Evolutionary conservation across 2,113 vertebrate species (phyloP).

Genomic region (Syrmaticus mikado): DNA sequence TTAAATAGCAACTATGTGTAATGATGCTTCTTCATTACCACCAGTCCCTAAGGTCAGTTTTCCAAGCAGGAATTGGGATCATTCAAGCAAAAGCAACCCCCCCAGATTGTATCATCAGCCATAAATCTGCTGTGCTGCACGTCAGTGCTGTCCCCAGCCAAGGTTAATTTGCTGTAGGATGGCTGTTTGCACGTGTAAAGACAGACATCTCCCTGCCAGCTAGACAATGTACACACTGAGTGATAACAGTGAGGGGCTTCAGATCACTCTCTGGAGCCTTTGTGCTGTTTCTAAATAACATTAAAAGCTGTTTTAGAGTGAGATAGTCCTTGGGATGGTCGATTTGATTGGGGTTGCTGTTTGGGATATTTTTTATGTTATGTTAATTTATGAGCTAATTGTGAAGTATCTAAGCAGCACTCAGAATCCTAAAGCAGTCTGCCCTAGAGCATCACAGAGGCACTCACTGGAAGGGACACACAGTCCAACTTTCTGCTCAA

Average conservation of each 20-base stretch:
- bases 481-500: fast-evolving
- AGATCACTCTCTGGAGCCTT: background rate
- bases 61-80: background rate
- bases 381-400: background rate
- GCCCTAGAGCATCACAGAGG: background rate
- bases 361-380: background rate
- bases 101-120: background rate
- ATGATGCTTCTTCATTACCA: background rate
- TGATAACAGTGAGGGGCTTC: background rate
- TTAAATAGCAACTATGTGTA: background rate
- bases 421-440: background rate
- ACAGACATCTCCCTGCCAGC: background rate
- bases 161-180: background rate
- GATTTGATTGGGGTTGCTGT: background rate
- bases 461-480: background rate
- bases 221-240: fast-evolving
- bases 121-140: background rate
- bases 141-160: background rate
- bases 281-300: background rate
- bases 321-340: background rate
- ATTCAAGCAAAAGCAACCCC: background rate
- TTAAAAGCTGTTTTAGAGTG: fast-evolving
- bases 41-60: background rate
- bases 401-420: background rate
- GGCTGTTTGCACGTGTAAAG: background rate